A percentile compares a stretch with the other conserved stretches of the same genome.
Conservation (phyloP, 2,888 invertebrate genomes). For the Meiosimyza decipiens region DNA sequence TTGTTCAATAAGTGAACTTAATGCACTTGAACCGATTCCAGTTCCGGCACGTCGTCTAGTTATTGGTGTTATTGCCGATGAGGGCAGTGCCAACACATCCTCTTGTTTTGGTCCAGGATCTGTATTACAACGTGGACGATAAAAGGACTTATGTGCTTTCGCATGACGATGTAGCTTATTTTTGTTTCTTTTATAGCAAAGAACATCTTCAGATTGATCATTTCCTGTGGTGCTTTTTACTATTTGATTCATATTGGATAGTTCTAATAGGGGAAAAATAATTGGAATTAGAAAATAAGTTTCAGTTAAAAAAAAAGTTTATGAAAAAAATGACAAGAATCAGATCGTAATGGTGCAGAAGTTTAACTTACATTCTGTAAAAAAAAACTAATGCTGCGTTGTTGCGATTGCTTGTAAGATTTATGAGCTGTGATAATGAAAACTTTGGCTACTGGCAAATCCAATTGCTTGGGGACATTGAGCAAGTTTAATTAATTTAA, state of each 20-base stretch:
- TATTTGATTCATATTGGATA: conserved; percentile 32
- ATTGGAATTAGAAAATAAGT: too few relatives aligned
- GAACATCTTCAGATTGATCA: conserved; percentile 44
- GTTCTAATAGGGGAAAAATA: conserved; percentile 33
- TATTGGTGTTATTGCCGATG: conserved; percentile 20
- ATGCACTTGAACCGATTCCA: conserved; percentile 41
- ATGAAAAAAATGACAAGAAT: too few relatives aligned
- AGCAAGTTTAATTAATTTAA: too few relatives aligned
- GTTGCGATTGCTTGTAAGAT: too few relatives aligned
- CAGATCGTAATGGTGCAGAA: too few relatives aligned
- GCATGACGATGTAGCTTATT: conserved; percentile 46
- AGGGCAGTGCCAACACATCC: background rate
- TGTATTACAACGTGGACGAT: conserved; percentile 54
- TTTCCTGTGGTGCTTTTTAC: conserved; percentile 23
- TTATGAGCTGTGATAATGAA: too few relatives aligned
- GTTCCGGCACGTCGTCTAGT: conserved; percentile 22
- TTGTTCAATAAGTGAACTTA: conserved; percentile 54
- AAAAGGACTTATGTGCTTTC: conserved; percentile 47
- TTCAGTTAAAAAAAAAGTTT: too few relatives aligned
- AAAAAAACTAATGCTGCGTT: too few relatives aligned
- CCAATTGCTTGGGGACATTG: too few relatives aligned
- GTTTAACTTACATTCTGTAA: too few relatives aligned
- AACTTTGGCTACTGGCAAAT: too few relatives aligned
- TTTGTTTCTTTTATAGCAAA: conserved; percentile 41
- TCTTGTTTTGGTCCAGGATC: conserved; percentile 46